Base-by-base conservation (phyloP, 2,113 vertebrate species). In the rat (Rattus norvegicus) region DNA sequence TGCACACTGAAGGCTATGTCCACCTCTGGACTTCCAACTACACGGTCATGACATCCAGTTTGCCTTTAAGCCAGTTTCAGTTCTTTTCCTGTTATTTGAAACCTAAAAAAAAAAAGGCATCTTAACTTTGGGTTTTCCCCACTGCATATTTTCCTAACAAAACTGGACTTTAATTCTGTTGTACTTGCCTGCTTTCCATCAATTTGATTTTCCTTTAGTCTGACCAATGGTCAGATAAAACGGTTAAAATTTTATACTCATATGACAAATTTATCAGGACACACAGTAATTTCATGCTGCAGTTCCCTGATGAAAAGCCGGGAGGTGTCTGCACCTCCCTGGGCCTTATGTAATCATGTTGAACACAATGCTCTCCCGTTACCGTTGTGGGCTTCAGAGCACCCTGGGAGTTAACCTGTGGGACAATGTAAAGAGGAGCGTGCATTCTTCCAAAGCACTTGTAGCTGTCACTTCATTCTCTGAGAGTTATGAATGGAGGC, bases 401-500 rank as follows among this genome's bases (percentile, higher is more conserved):
- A 81, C 96, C 93, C 97, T 49, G 92, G 63, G 95, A 96, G 91
- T 61, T 95, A 97, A 97, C 83, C 67, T 95, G 83, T 17, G 87
- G 95, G 94, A 97, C 89, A 79, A 77, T 72, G 94, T 10, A 84
- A 95, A 97, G 94, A 98, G 85, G 92, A 96, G 6, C 54, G 7
- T 52, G 43, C 59, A 88, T 97, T 98, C 80, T 97, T 97, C 70
- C 73, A 90, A 98, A 94, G 76, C 75, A 56, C 94, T 98, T 96
- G 91, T 73, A 95, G 72, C 90, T 97, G 95, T 97, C 65, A 26
- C 94, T 98, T 97, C 69, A 36, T 84, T 97, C 96, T 94, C 95
- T 84, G 85, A 98, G 96, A 91, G 70, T 97, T 98, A 96, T 90
- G 94, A 98, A 98, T 97, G 92, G 98, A 92, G 7, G 80, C 80